A percentile compares a stretch with the other conserved stretches of the same genome.
Conservation (phyloP, 2,797 vertebrate genomes). For the Pyrocephalus nanus region DNA sequence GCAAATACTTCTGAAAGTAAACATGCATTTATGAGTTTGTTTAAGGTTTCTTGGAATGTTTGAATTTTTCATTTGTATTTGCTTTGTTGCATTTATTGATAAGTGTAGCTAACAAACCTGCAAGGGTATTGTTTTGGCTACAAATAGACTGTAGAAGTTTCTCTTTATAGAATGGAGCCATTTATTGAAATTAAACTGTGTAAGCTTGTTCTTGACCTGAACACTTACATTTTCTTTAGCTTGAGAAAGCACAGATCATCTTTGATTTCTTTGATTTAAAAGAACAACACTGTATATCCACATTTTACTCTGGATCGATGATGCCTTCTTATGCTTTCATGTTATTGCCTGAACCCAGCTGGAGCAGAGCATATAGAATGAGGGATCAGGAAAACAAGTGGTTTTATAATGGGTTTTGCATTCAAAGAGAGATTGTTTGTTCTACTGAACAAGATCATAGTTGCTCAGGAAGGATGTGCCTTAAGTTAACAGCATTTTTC, state of each 20-base stretch:
- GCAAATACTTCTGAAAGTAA: neutral
- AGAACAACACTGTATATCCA: neutral
- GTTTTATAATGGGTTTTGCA: neutral
- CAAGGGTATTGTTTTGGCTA: neutral
- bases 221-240: neutral
- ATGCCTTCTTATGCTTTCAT: neutral
- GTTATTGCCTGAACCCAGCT: neutral
- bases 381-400: neutral
- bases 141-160: neutral
- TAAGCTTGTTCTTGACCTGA: neutral
- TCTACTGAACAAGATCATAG: neutral
- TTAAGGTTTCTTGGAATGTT: neutral
- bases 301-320: neutral
- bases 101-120: neutral
- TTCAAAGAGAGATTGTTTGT: neutral
- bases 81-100: neutral
- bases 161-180: neutral
- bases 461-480: conserved; percentile 36
- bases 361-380: neutral
- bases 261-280: neutral
- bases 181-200: neutral
- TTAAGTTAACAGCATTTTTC: conserved; percentile 7
- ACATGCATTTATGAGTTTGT: neutral
- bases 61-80: neutral
- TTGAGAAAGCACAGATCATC: neutral